Evolutionary conservation across 2,888 invertebrate genomes (phyloP).

Genomic region (Acleris holmiana): DNA sequence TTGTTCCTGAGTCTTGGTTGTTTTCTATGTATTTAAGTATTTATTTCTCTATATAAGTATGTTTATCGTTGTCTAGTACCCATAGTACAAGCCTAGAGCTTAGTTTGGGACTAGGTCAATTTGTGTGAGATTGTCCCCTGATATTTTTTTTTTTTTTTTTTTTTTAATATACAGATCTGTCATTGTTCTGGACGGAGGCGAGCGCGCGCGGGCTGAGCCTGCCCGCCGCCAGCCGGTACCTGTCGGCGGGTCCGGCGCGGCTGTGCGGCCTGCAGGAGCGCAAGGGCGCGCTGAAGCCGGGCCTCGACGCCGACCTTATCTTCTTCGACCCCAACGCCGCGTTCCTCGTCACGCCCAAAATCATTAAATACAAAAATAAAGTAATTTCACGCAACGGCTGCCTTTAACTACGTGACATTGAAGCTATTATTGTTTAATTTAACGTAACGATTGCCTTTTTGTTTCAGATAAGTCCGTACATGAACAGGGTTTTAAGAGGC

Average conservation of each 20-base stretch:
- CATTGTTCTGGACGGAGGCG: conserved; percentile 87
- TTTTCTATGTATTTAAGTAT: too few species aligned
- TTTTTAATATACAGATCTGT: conserved; percentile 71
- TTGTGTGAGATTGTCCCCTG: too few species aligned
- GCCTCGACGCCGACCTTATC: conserved; percentile 88
- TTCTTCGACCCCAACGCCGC: conserved; percentile 87
- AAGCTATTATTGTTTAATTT: conserved; percentile 2
- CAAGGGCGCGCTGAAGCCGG: conserved; percentile 84
- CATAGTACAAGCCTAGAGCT: too few species aligned
- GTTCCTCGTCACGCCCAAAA: conserved; percentile 79
- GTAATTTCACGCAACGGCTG: conserved; percentile 52
- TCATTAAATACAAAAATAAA: conserved; percentile 86
- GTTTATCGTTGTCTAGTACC: too few species aligned
- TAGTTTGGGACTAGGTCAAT: too few species aligned
- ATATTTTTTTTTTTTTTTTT: neutral
- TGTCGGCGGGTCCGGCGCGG: conserved; percentile 84
- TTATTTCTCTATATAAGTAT: too few species aligned
- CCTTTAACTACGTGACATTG: conserved; percentile 19
- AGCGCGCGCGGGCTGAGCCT: conserved; percentile 75
- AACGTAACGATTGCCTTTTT: conserved; percentile 25
- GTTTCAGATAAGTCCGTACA: conserved; percentile 86
- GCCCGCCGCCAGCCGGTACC: conserved; percentile 77
- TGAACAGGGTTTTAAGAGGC: conserved; percentile 83
- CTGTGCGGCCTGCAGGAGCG: conserved; percentile 81
- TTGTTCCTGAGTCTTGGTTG: too few species aligned